Base-by-base conservation (phyloP, 1,140 invertebrate genomes). In the Belonocnema kinseyi region DNA sequence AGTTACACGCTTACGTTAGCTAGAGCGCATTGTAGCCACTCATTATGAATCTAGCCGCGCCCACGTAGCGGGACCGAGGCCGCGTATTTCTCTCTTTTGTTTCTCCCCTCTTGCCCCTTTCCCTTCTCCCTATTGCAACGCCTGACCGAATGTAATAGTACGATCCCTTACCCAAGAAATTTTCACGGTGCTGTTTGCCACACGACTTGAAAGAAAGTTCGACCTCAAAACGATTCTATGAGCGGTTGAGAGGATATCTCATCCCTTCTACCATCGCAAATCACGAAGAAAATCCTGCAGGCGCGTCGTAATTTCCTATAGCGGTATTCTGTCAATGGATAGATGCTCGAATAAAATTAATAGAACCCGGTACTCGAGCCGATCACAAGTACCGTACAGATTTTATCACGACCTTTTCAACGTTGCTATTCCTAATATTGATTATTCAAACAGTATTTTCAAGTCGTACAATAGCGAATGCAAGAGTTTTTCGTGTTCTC, bases 11-110 rank as follows among this genome's bases (percentile, higher is more conserved):
- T 58, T 58, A 13, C 56, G 14, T 16, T 66, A 46, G 40, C 40
- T 46, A 54, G 33, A 50, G 56, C 50, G 56, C 54, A 17, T 17
- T 40, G 56, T 46, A 61, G 81, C 77, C 74, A 77, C 83, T 85
- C 83, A 83, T 84, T 85, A 85, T 83, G 77, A 83, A 85, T 82
- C 87, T 83, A 79, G 81, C 82, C 85, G 83, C 84, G 86, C 84
- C 82, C 83, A 85, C 85, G 85, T 81, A 86, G 84, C 84, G 85
- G 82, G 80, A 78, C 71, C 74, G 66, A 75, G 74, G 72, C 74
- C 78, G 40, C 73, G 56, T n/a, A 66, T 66, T 14, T 33, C 7
- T 66, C 61, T 66, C 26, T 66, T n/a, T 33, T 66, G 14, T 66
- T 3, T 66, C 33, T 66, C 16, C 40, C 19, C 21, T 8, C 17